These are phyloP conservation scores for Podarcis raffonei DNA, from an alignment of 2,113 vertebrate genomes.

Conservation along the genomic window DNA sequence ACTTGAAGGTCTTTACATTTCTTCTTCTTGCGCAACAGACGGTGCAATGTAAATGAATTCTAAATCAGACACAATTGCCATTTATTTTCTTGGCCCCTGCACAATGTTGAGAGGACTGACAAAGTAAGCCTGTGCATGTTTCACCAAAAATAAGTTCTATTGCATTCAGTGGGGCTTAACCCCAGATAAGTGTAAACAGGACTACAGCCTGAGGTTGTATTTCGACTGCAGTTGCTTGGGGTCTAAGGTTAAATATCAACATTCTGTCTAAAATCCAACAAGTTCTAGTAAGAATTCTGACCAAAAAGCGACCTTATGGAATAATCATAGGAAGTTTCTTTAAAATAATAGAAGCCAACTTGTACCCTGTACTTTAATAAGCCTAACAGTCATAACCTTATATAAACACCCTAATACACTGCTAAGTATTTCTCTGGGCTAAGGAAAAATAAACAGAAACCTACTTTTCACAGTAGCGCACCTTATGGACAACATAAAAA, in stretches of 20 bases:
- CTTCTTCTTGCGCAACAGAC: neutral
- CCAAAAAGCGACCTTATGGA: neutral
- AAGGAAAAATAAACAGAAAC: neutral
- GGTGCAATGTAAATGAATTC: neutral
- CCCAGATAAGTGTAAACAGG: no score
- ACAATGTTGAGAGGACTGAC: neutral
- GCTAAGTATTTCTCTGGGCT: neutral
- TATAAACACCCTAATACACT: neutral
- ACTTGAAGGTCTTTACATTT: neutral
- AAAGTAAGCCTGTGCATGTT: no score
- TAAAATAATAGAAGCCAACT: neutral
- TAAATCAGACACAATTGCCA: neutral
- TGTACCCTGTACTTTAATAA: neutral
- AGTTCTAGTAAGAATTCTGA: neutral
- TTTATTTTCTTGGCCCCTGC: neutral
- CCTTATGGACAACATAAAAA: neutral
- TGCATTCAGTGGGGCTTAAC: no score
- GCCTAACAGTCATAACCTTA: neutral
- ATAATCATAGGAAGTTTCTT: neutral
- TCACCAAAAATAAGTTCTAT: no score
- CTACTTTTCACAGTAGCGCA: neutral
- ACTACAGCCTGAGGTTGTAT: no score
- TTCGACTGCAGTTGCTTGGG: neutral
- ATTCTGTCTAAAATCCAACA: neutral
- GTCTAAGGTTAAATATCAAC: neutral